These are phyloP conservation scores for Osedax fenrisi DNA, from an alignment of 2,888 invertebrate species.

Conservation along the genomic window DNA sequence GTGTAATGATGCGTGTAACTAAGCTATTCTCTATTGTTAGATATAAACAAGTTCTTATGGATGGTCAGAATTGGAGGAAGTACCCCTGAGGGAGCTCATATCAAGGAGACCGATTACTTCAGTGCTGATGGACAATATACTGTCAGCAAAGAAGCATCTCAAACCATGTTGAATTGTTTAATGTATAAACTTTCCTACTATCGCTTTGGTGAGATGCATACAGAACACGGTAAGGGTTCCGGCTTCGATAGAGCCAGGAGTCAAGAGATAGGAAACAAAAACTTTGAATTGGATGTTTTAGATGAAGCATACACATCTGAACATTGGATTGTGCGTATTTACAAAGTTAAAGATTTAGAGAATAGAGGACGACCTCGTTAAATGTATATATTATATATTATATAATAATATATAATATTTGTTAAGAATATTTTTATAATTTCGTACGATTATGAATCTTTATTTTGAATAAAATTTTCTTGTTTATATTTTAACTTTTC, in stretches of 20 bases:
- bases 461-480: not conserved
- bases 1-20: too few species aligned
- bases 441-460: not conserved
- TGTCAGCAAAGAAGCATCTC: constrained; percentile 84
- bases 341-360: constrained; percentile 85
- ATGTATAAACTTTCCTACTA: constrained; percentile 99
- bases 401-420: not conserved
- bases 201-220: constrained; percentile 86
- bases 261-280: constrained; percentile 96
- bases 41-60: constrained; percentile 98
- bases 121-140: constrained; percentile 86
- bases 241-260: constrained; percentile 90
- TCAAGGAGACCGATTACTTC: constrained; percentile 91
- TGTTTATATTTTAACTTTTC: too few species aligned
- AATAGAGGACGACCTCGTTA: constrained; percentile 54
- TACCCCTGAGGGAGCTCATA: constrained; percentile 82
- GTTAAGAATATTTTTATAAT: not conserved
- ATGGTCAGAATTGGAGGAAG: constrained; percentile 95
- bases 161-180: constrained; percentile 79
- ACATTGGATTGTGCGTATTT: constrained; percentile 95
- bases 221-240: constrained; percentile 85
- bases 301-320: constrained; percentile 98
- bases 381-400: not conserved
- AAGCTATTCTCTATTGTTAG: too few species aligned
- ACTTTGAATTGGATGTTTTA: constrained; percentile 90